phyloP scores from a whole-genome alignment of 2,797 vertebrate genomes.

The Rhinella marina region DNA sequence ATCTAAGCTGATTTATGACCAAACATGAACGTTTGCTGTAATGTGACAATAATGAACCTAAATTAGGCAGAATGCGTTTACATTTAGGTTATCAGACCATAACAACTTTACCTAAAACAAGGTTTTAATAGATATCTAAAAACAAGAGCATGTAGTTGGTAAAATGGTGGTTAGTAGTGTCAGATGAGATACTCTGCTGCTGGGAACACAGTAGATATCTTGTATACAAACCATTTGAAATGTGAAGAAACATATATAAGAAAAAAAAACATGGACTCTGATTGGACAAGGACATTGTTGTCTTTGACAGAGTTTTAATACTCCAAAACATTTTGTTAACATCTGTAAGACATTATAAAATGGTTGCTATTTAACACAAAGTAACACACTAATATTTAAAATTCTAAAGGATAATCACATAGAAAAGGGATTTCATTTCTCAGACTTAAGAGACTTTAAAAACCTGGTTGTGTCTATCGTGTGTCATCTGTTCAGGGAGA shows the following conservation, averaged over 20 bases:
- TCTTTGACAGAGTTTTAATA: too few species aligned
- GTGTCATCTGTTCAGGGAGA: not conserved
- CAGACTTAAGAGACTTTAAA: not conserved
- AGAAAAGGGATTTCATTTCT: not conserved
- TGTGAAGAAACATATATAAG: too few species aligned
- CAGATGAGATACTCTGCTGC: too few species aligned
- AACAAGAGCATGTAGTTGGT: not conserved
- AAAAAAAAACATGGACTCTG: too few species aligned
- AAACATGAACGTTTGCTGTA: not conserved
- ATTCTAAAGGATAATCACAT: too few species aligned
- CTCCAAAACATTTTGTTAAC: not conserved
- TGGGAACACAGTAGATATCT: too few species aligned
- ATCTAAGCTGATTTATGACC: too few species aligned
- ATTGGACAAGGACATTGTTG: too few species aligned
- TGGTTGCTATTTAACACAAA: too few species aligned
- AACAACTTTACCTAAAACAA: not conserved
- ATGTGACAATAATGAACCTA: not conserved
- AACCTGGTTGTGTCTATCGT: not conserved
- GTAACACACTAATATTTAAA: too few species aligned
- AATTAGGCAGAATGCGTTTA: not conserved
- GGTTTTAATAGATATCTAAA: not conserved
- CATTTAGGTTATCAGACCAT: not conserved
- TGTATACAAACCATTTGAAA: too few species aligned
- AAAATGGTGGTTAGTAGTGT: not conserved
- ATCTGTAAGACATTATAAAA: too few species aligned